A percentile compares a stretch with the other conserved stretches of the same genome.
phyloP scores from a whole-genome alignment of 92 coral and sea anemone genomes.

The Heliopora coerulea region DNA sequence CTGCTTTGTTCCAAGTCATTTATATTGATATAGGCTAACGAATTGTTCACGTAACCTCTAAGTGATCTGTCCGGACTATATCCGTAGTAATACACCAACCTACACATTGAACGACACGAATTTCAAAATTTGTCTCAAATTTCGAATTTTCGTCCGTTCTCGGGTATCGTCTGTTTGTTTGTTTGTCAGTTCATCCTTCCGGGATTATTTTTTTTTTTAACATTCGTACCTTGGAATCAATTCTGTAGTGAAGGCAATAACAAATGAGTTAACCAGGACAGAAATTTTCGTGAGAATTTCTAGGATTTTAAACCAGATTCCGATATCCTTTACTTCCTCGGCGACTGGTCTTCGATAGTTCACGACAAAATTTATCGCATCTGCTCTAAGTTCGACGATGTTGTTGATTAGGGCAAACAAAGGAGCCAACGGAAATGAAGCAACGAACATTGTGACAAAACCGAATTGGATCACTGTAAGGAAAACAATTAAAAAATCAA shows the following conservation, averaged over 20 bases:
- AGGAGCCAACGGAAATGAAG: constrained; percentile 56
- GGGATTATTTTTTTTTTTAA: no score
- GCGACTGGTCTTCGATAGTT: constrained; percentile 55
- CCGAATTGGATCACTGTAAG: constrained; percentile 56
- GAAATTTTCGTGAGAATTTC: constrained; percentile 45
- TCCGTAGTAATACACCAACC: constrained; percentile 44
- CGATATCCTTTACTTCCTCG: constrained; percentile 48
- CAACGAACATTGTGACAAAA: constrained; percentile 59
- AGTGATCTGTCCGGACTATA: constrained; percentile 50
- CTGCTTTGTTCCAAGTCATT: constrained; percentile 32
- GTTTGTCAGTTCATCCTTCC: background rate
- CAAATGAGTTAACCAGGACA: constrained; percentile 48
- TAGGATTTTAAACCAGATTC: constrained; percentile 52
- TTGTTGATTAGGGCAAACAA: constrained; percentile 52
- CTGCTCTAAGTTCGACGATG: constrained; percentile 42
- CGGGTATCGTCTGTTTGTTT: background rate
- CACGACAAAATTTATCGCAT: constrained; percentile 55
- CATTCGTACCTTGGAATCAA: constrained; percentile 50
- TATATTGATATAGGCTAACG: constrained; percentile 41
- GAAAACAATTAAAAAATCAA: no score
- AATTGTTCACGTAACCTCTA: constrained; percentile 46
- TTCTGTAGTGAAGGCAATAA: constrained; percentile 52
- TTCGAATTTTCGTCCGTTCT: no score
- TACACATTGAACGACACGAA: background rate
- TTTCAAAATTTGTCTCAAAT: no score